Evolutionary conservation across 2,888 invertebrate genomes (phyloP).

Genomic region (Stenotaenia linearis): DNA sequence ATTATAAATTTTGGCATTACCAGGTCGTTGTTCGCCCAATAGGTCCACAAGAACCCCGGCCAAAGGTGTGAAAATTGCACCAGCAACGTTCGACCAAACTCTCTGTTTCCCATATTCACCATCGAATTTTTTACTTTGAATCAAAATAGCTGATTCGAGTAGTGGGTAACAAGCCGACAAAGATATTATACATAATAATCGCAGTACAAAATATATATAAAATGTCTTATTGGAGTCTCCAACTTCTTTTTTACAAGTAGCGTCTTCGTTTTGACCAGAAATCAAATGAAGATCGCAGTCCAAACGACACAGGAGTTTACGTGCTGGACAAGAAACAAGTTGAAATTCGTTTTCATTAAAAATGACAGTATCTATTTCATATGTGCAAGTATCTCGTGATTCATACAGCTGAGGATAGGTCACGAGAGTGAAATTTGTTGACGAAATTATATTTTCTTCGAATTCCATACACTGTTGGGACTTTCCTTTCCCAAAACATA

Average conservation of each 20-base stretch:
- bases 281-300: not conserved
- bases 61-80: constrained; percentile 42
- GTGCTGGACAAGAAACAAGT: not conserved
- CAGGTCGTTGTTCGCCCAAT: not conserved
- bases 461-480: not conserved
- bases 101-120: constrained; percentile 46
- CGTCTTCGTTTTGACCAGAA: not conserved
- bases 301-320: not conserved
- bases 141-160: constrained; percentile 80
- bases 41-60: not conserved
- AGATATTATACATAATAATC: constrained; percentile 74
- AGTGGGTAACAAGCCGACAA: constrained; percentile 78
- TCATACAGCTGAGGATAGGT: not conserved
- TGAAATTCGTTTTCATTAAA: not conserved
- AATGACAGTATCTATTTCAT: not conserved
- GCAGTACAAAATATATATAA: constrained; percentile 72
- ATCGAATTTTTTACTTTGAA: constrained; percentile 73
- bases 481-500: not conserved
- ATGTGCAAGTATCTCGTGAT: not conserved
- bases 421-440: not conserved
- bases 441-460: not conserved
- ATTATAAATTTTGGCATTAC: not conserved
- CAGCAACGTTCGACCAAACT: constrained; percentile 48
- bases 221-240: constrained; percentile 54
- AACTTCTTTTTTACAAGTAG: not conserved